These are phyloP conservation scores for Paedocypris micromegethes DNA, from an alignment of 2,797 vertebrate species.

Conservation along the genomic window DNA sequence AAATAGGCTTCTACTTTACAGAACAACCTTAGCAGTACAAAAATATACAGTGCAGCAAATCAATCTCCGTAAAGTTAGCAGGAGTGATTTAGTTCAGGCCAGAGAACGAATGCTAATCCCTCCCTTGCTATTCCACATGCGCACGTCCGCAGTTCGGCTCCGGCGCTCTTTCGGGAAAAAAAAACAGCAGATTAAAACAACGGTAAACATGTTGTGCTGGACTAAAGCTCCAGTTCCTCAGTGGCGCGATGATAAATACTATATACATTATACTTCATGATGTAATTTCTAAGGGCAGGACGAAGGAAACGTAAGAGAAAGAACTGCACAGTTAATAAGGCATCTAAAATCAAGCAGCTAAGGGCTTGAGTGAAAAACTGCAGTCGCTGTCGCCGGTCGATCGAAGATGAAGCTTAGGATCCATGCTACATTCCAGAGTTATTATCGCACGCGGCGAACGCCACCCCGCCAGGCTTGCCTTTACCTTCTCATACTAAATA, in stretches of 20 bases:
- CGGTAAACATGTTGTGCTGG: conserved; percentile 8
- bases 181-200: conserved; percentile 17
- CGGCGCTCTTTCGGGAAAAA: conserved; percentile 1
- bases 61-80: conserved; percentile 24
- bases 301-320: conserved; percentile 50
- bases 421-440: conserved; percentile 74
- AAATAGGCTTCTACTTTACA: conserved; percentile 31
- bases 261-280: conserved; percentile 65
- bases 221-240: conserved; percentile 54
- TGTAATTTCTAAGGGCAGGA: conserved; percentile 53
- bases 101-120: conserved; percentile 23
- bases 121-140: conserved; percentile 16
- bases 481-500: conserved; percentile 66
- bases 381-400: conserved; percentile 66
- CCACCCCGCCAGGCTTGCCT: conserved; percentile 41
- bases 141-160: conserved; percentile 8
- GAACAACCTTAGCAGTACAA: conserved; percentile 34
- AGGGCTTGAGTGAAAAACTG: conserved; percentile 63
- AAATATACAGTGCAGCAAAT: conserved; percentile 47
- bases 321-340: conserved; percentile 73
- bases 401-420: conserved; percentile 61
- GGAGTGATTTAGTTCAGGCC: conserved; percentile 20
- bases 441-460: conserved; percentile 50
- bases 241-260: conserved; percentile 69
- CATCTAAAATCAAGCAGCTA: conserved; percentile 72